phyloP scores from a whole-genome alignment of 2,888 invertebrate genomes.

The Gastrophysa polygoni region DNA sequence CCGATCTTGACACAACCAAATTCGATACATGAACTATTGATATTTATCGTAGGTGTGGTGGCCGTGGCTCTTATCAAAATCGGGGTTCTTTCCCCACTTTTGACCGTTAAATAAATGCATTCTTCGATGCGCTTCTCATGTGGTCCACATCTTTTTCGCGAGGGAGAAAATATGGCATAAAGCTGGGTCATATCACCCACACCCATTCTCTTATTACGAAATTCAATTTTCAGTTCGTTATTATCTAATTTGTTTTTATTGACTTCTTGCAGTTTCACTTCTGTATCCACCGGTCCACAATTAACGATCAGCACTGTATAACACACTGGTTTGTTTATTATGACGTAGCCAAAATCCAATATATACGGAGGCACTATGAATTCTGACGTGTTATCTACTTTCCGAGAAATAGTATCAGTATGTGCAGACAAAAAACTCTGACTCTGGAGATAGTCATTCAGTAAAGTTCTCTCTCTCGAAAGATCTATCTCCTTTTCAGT shows the following conservation, averaged over 20 bases:
- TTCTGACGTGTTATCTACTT: slow-evolving; percentile 58
- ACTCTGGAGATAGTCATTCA: slow-evolving; percentile 58
- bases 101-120: slow-evolving; percentile 54
- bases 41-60: slow-evolving; percentile 63
- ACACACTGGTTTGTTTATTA: slow-evolving; percentile 59
- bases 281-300: slow-evolving; percentile 62
- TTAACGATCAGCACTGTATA: slow-evolving; percentile 56
- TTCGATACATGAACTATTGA: slow-evolving; percentile 58
- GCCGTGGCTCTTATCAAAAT: slow-evolving; percentile 64
- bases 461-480: slow-evolving; percentile 64
- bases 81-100: slow-evolving; percentile 66
- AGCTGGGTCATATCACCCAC: slow-evolving; percentile 62
- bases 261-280: slow-evolving; percentile 54
- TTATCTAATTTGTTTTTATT: slow-evolving; percentile 34
- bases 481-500: slow-evolving; percentile 66
- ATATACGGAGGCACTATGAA: slow-evolving; percentile 62
- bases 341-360: slow-evolving; percentile 65
- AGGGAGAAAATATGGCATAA: slow-evolving; percentile 63
- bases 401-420: slow-evolving; percentile 28
- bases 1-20: slow-evolving; percentile 67
- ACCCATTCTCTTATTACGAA: slow-evolving; percentile 55
- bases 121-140: slow-evolving; percentile 53
- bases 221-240: slow-evolving; percentile 51
- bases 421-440: slow-evolving; percentile 56
- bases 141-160: slow-evolving; percentile 56